phyloP scores from a whole-genome alignment of 2,888 invertebrate species.

The Eueremaeus valkanovi region DNA sequence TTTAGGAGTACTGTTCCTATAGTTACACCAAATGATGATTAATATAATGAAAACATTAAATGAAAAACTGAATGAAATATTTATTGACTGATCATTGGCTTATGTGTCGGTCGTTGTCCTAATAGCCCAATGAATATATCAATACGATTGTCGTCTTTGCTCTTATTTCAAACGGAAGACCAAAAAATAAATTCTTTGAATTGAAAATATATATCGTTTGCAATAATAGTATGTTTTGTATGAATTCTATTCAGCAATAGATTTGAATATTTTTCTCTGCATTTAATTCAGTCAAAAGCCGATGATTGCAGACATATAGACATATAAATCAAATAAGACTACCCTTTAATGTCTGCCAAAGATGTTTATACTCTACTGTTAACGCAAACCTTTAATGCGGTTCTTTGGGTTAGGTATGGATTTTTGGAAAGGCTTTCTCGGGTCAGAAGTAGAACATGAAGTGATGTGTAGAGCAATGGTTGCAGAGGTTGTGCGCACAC shows the following conservation, averaged over 20 bases:
- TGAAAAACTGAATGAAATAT: not conserved
- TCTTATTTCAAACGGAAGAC: not conserved
- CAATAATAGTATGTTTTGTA: not conserved
- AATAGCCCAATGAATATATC: not conserved
- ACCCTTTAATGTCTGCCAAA: slow-evolving; percentile 2
- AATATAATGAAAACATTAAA: not conserved
- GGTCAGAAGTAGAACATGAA: slow-evolving; percentile 25
- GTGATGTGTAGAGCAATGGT: not conserved
- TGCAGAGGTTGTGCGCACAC: not conserved
- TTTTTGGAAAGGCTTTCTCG: slow-evolving; percentile 18
- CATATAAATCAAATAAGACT: slow-evolving; percentile 31
- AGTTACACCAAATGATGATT: not conserved
- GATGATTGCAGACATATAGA: slow-evolving; percentile 12
- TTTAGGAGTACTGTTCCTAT: slow-evolving; percentile 3
- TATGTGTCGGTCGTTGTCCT: slow-evolving; percentile 25
- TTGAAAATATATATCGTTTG: not conserved
- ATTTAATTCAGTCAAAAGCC: not conserved
- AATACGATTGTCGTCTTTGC: not conserved
- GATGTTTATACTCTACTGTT: not conserved
- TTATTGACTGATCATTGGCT: not conserved
- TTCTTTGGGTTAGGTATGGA: not conserved
- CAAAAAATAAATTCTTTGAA: not conserved
- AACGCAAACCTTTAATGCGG: not conserved
- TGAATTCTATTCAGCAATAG: not conserved
- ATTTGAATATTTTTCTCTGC: not conserved